These are phyloP conservation scores for Polypterus senegalus DNA, from an alignment of 2,113 vertebrate genomes.

Conservation along the genomic window DNA sequence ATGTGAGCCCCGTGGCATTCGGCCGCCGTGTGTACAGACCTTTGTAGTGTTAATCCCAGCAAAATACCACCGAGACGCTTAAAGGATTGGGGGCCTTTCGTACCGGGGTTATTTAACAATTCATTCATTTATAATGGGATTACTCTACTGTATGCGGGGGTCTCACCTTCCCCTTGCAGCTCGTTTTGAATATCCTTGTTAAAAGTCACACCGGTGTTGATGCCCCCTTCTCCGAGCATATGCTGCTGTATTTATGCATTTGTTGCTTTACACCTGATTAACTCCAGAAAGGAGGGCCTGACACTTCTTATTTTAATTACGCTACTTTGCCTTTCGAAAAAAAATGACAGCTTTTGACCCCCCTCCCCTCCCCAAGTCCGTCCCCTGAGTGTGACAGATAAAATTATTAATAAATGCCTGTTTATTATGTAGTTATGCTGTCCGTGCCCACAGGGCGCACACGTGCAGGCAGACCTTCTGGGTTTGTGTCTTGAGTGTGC, in stretches of 20 bases:
- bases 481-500: conserved; percentile 41
- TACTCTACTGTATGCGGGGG: conserved; percentile 23
- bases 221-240: conserved; percentile 39
- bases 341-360: conserved; percentile 58
- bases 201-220: conserved; percentile 25
- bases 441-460: conserved; percentile 45
- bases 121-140: conserved; percentile 19
- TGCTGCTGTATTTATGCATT: conserved; percentile 43
- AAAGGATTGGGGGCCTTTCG: conserved; percentile 24
- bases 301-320: conserved; percentile 58
- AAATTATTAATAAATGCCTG: conserved; percentile 64
- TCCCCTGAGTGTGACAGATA: conserved; percentile 44
- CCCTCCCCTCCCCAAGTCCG: conserved; percentile 28
- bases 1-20: not conserved
- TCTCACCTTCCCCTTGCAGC: conserved; percentile 31
- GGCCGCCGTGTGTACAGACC: conserved; percentile 1
- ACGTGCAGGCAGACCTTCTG: conserved; percentile 26
- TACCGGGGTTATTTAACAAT: conserved; percentile 22
- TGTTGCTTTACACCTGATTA: conserved; percentile 50
- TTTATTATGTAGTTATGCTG: conserved; percentile 56
- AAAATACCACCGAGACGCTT: conserved; percentile 9
- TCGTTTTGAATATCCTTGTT: conserved; percentile 25
- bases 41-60: conserved; percentile 4
- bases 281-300: conserved; percentile 45
- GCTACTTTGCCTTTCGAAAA: conserved; percentile 36